A percentile compares a stretch with the other conserved stretches of the same genome.
Conservation (phyloP, 37 sponge, comb jelly and placozoan species). For the Axinella damicornis region DNA sequence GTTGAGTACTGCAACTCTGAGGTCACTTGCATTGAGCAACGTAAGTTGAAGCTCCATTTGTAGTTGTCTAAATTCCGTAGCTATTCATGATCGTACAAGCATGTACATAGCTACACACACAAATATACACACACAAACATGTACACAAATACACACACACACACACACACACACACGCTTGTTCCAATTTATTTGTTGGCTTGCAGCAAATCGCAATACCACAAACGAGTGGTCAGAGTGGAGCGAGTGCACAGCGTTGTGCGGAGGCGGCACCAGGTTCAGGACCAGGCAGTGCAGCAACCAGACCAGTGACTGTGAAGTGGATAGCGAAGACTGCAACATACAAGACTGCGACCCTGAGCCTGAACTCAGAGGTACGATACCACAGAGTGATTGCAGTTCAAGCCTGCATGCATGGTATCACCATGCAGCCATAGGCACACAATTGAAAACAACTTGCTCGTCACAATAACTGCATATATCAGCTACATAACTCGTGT, state of each 20-base stretch:
- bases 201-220: too few species aligned
- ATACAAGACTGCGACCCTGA: conserved; percentile 45
- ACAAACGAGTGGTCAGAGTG: conserved; percentile 34
- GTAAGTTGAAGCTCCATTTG: background rate
- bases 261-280: conserved; percentile 45
- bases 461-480: too few species aligned
- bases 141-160: background rate
- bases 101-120: too few species aligned
- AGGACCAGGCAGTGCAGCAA: conserved; percentile 17
- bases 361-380: conserved; percentile 39
- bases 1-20: conserved; percentile 12
- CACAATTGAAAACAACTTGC: too few species aligned
- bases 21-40: background rate
- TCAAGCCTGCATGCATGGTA: too few species aligned
- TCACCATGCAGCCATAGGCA: too few species aligned
- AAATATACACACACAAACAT: background rate
- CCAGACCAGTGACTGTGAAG: background rate
- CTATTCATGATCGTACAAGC: too few species aligned
- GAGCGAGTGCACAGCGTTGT: conserved; percentile 30
- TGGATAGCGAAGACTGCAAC: conserved; percentile 33
- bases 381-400: too few species aligned
- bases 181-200: too few species aligned
- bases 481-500: too few species aligned
- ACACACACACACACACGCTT: background rate
- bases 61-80: too few species aligned